A percentile compares a stretch with the other conserved stretches of the same genome.
Conservation (phyloP, 1,140 invertebrate genomes). For the Melitaea cinxia region DNA sequence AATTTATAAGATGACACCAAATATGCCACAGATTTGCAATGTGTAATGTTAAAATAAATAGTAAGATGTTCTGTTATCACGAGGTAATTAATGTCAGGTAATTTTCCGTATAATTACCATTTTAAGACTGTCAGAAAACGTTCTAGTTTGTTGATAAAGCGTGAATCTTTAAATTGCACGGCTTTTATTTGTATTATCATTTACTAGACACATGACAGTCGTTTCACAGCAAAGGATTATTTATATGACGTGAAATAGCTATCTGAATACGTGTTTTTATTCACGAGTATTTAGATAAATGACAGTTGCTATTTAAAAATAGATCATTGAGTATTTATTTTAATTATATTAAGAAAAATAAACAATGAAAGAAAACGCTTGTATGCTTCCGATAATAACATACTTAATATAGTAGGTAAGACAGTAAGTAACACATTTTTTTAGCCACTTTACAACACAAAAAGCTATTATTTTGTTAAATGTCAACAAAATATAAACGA, state of each 20-base stretch:
- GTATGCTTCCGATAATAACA: too few species aligned
- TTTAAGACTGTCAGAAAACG: conserved; percentile 14
- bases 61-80: conserved; percentile 48
- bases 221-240: background rate
- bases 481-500: too few species aligned
- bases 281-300: background rate
- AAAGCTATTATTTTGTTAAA: too few species aligned
- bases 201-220: background rate
- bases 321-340: too few species aligned
- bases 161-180: background rate
- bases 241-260: background rate
- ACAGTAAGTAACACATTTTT: too few species aligned
- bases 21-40: conserved; percentile 37
- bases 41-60: conserved; percentile 60
- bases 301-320: too few species aligned
- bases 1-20: conserved; percentile 48
- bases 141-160: background rate
- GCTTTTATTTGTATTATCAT: background rate
- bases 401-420: too few species aligned
- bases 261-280: background rate
- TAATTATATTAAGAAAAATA: too few species aligned
- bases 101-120: conserved; percentile 58
- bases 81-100: conserved; percentile 53
- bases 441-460: too few species aligned
- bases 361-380: too few species aligned